Conservation (phyloP, 2,797 vertebrate genomes). For the Ctenopoma multispine region DNA sequence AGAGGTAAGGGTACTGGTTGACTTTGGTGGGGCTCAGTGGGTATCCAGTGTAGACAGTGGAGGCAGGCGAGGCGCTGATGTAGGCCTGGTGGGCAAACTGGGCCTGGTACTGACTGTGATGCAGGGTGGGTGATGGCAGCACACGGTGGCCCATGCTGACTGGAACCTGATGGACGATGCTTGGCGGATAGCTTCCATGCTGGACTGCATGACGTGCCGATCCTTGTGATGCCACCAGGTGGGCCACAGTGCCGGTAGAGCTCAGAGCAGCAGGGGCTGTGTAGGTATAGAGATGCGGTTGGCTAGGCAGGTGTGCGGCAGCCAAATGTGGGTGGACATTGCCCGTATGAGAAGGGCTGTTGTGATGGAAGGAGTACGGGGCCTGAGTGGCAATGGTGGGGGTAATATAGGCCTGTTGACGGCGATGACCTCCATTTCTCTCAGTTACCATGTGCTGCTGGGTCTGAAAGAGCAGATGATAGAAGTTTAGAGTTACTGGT, state of each 20-base stretch:
- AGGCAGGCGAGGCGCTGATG: constrained; percentile 98
- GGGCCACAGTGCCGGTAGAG: constrained; percentile 94
- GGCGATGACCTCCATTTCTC: constrained; percentile 90
- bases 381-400: constrained; percentile 96
- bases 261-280: constrained; percentile 92
- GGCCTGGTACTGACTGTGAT: constrained; percentile 96
- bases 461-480: constrained; percentile 79
- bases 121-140: constrained; percentile 95
- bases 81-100: constrained; percentile 99
- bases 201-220: constrained; percentile 92
- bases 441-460: constrained; percentile 95
- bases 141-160: constrained; percentile 96
- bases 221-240: constrained; percentile 96
- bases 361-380: constrained; percentile 96
- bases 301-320: constrained; percentile 91
- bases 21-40: constrained; percentile 99
- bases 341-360: constrained; percentile 92
- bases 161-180: constrained; percentile 97
- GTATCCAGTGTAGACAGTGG: constrained; percentile 99
- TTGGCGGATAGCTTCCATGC: constrained; percentile 93
- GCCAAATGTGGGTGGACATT: constrained; percentile 93
- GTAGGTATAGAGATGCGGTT: constrained; percentile 98
- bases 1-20: constrained; percentile 99
- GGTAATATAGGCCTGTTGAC: constrained; percentile 98
- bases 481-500: not conserved